These are phyloP conservation scores for Crotophaga sulcirostris DNA, from an alignment of 2,113 vertebrate genomes.

Conservation along the genomic window DNA sequence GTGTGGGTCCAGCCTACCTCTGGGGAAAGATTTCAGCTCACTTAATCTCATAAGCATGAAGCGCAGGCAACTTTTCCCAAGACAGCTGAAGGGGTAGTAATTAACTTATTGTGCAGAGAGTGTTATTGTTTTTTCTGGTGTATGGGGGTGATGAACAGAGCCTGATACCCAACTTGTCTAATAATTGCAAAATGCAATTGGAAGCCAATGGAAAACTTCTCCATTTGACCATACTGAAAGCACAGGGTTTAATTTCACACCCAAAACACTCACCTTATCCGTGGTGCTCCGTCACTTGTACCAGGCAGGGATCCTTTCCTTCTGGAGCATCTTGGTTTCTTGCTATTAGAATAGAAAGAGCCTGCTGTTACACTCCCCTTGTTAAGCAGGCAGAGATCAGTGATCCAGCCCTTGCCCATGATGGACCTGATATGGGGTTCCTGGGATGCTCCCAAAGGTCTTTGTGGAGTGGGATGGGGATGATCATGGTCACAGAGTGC, in stretches of 20 bases:
- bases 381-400: neutral
- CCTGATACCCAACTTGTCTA: neutral
- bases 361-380: neutral
- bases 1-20: neutral
- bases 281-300: neutral
- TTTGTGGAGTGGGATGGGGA: neutral
- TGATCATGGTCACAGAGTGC: rapidly evolving
- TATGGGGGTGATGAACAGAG: neutral
- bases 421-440: neutral
- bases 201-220: neutral
- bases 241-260: neutral
- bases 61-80: neutral
- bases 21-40: neutral
- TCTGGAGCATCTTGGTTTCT: neutral
- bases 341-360: slow-evolving; percentile 5
- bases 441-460: neutral
- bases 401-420: neutral
- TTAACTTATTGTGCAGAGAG: neutral
- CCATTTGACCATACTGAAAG: neutral
- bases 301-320: neutral
- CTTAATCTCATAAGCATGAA: neutral
- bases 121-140: neutral
- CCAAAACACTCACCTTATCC: slow-evolving; percentile 22
- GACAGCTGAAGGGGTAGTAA: neutral
- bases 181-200: neutral